Evolutionary conservation across 2,113 vertebrate genomes (phyloP), one percentile per base, ranked within the genome.

Genomic region (Odobenus rosmarus): DNA sequence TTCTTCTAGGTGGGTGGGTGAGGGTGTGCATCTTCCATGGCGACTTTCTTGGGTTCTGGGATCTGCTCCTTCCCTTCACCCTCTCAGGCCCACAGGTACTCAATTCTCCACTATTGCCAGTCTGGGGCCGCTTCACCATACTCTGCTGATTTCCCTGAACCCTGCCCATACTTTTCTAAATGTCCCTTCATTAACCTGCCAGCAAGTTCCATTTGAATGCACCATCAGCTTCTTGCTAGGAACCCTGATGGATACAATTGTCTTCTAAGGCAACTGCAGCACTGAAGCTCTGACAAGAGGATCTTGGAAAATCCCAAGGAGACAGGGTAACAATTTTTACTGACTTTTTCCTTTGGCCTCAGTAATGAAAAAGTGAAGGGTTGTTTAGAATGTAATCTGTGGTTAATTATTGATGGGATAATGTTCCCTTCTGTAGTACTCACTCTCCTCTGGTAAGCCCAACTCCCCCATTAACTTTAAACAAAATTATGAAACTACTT

Each of bases 401-500:
- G 49, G 36, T 96, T 93, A 93, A 96, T 91, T 96, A 96, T 93
- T 93, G 71, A 93, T 72, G 36, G 42, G 86, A 53, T 69, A 94
- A 95, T 69, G 69, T 93, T 93, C 69, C 39, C 42, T 90, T 96
- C 9, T 51, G 80, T 91, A 90, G 55, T 7, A 10, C 16, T 90
- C 24, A 39, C 62, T 81, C 21, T 96, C 49, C 71, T 93, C 61
- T 96, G 85, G 39, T 67, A 95, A 90, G 46, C 72, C 90, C 19
- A 88, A 71, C 23, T 95, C 79, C 53, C 83, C 83, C 88, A 67
- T 95, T 83, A 96, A 88, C 86, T 84, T 33, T 93, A 95, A 88
- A 90, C 42, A 93, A 83, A 97, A 89, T 91, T 82, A 96, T 62
- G 59, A 97, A 92, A 95, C 39, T 53, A 57, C 53, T 96, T 96